Conservation (phyloP, 2,888 invertebrate genomes). For the Callosobruchus maculatus region DNA sequence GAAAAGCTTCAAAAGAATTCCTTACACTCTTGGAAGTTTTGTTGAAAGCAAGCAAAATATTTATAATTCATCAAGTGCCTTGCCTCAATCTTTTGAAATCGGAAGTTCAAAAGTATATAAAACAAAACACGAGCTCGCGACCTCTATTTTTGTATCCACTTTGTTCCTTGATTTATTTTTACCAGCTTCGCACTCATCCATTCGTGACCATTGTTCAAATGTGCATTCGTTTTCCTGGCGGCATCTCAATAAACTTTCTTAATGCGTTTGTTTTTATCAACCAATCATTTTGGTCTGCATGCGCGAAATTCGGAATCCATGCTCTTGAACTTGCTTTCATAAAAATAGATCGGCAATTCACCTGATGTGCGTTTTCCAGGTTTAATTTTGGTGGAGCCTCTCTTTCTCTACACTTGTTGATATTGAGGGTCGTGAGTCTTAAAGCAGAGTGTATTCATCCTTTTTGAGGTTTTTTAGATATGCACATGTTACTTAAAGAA, state of each 20-base stretch:
- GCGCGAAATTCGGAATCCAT: background rate
- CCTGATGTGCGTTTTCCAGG: background rate
- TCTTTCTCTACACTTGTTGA: background rate
- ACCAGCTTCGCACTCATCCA: background rate
- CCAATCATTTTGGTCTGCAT: background rate
- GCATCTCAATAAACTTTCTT: background rate
- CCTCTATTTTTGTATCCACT: background rate
- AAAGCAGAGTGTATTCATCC: too few relatives aligned
- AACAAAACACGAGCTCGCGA: background rate
- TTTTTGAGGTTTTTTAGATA: too few relatives aligned
- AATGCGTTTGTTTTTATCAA: background rate
- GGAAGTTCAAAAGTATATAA: background rate
- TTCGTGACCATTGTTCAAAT: background rate
- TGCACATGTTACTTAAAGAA: too few relatives aligned
- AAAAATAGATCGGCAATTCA: background rate
- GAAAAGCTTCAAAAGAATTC: too few relatives aligned
- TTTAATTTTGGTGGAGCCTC: background rate
- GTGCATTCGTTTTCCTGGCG: background rate
- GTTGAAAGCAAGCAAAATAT: too few relatives aligned
- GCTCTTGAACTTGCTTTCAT: background rate
- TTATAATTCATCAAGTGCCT: background rate
- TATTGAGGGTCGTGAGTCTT: too few relatives aligned
- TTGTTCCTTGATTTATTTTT: background rate
- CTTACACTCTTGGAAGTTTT: too few relatives aligned
- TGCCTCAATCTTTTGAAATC: background rate